Base-by-base conservation (phyloP, 2,113 vertebrate genomes). In the Macrotis lagotis region DNA sequence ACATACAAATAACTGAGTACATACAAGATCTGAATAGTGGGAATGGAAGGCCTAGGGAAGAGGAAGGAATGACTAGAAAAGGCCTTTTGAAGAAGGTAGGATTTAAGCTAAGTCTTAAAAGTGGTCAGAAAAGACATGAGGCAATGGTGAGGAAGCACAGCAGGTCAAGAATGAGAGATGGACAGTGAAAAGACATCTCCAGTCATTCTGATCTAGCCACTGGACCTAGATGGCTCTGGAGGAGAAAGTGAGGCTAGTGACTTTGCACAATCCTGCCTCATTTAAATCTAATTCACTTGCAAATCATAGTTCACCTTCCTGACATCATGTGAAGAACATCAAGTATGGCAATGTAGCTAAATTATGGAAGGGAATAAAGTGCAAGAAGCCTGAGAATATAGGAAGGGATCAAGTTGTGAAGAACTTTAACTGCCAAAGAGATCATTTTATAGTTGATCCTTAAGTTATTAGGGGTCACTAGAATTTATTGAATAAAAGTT, bases 11-110 rank as follows among this genome's bases (percentile, higher is more conserved):
- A 83, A 44, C n/a, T 83, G 44, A 8, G 66, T 22, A 44, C 10
- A 3, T 83, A 24, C 7, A 24, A 44, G 66, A 83, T 83, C n/a
- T 44, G 7, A 44, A 83, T 16, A 44, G 66, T 83, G n/a, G 44
- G n/a, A 83, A 44, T 22, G 19, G 66, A 83, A 83, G 19, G 91
- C 90, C 50, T 50, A 93, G 96, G 90, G 83, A 31, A 51, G 90
- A 48, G 59, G 9, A 91, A 94, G 66, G 66, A 44, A 44, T 83
- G 66, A 83, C 19, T 19, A 44, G 66, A 83, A 44, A 83, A 83
- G 66, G 19, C n/a, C n/a, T 83, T 83, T 83, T 24, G 19, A 83
- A 83, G 37, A 44, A 83, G 19, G 16, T 83, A n/a, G 6, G 0
- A 83, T 44, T 44, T 83, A n/a, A 44, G n/a, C n/a, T 44, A 2